Conservation (phyloP, 2,888 invertebrate genomes). For the Patella caerulea region DNA sequence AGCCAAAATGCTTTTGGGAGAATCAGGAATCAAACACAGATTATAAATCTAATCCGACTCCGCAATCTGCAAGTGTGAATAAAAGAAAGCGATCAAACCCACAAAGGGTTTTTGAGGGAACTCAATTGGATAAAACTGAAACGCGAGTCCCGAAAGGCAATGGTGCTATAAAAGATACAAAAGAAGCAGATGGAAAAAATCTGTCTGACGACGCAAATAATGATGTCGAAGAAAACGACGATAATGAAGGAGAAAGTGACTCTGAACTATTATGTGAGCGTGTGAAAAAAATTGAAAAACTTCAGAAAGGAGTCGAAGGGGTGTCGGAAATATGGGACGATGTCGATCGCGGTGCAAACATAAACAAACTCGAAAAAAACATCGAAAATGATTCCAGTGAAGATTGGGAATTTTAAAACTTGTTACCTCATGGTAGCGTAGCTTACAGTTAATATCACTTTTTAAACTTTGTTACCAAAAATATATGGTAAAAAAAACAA, state of each 20-base stretch:
- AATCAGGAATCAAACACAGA: constrained; percentile 21
- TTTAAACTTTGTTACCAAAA: constrained; percentile 1
- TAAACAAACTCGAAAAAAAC: constrained; percentile 57
- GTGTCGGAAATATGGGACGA: constrained; percentile 59
- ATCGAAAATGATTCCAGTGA: constrained; percentile 41
- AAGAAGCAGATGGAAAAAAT: constrained; percentile 12
- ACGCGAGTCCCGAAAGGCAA: constrained; percentile 77
- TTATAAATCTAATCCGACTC: constrained; percentile 14
- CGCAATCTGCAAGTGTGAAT: constrained; percentile 54
- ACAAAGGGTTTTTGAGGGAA: constrained; percentile 95
- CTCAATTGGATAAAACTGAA: constrained; percentile 64
- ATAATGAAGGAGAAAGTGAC: constrained; percentile 16
- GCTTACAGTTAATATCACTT: neutral
- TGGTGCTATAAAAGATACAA: constrained; percentile 18
- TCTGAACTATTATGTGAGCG: constrained; percentile 27
- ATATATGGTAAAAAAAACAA: constrained; percentile 1
- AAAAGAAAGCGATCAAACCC: constrained; percentile 93
- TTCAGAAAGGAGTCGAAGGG: constrained; percentile 49
- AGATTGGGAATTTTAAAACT: constrained; percentile 60
- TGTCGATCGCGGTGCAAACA: constrained; percentile 48
- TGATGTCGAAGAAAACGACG: constrained; percentile 15
- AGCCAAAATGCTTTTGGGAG: constrained; percentile 32
- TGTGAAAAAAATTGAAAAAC: constrained; percentile 53
- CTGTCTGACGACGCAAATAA: constrained; percentile 7
- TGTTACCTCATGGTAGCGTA: constrained; percentile 11